These are phyloP conservation scores for Drosophila mettleri DNA, from an alignment of 2,888 invertebrate genomes.

Conservation along the genomic window DNA sequence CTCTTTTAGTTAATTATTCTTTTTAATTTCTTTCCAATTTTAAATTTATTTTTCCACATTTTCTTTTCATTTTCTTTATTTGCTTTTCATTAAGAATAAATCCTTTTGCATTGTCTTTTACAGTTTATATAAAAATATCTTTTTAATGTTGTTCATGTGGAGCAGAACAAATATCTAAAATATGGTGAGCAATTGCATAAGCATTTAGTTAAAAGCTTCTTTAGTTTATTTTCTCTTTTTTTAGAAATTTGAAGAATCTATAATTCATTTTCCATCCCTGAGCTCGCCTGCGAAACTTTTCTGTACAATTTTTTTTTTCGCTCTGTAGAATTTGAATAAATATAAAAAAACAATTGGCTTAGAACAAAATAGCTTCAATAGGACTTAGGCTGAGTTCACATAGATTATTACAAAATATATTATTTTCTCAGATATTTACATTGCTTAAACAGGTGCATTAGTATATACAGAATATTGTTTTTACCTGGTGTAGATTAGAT, in stretches of 20 bases:
- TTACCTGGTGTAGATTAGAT: background rate
- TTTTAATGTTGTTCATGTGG: background rate
- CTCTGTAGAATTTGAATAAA: conserved; percentile 25
- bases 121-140: conserved; percentile 7
- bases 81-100: background rate
- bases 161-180: background rate
- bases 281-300: conserved; percentile 50
- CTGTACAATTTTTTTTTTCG: background rate
- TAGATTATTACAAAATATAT: conserved; percentile 7
- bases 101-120: conserved; percentile 2
- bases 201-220: background rate
- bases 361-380: conserved; percentile 36
- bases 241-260: background rate
- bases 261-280: conserved; percentile 8
- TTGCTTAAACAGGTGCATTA: background rate
- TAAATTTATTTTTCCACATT: background rate
- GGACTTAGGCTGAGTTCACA: conserved; percentile 22
- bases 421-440: conserved; percentile 27
- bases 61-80: background rate
- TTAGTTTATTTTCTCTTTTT: background rate
- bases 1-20: no score
- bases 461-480: conserved; percentile 7
- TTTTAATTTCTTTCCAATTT: background rate
- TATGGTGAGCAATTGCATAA: background rate
- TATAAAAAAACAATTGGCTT: conserved; percentile 25